These are phyloP conservation scores for Trichacis sp. DNA, from an alignment of 2,888 invertebrate species.

Conservation along the genomic window DNA sequence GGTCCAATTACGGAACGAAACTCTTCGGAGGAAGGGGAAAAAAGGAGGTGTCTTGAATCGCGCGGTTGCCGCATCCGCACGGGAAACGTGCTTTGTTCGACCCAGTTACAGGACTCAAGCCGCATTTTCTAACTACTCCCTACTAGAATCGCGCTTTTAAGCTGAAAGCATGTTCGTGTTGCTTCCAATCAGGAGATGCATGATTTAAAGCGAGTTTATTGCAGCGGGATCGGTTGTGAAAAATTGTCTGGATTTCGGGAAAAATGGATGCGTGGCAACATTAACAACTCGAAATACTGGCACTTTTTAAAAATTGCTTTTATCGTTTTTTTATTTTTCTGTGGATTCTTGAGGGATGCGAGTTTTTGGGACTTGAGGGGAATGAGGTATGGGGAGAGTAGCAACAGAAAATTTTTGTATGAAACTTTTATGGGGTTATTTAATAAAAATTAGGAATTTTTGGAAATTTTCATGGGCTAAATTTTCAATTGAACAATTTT, in stretches of 20 bases:
- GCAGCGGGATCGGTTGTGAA: slow-evolving; percentile 6
- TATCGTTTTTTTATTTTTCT: not conserved
- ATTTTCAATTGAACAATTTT: no score
- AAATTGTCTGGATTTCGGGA: not conserved
- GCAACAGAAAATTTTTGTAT: no score
- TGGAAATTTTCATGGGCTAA: no score
- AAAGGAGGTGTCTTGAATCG: slow-evolving; percentile 8
- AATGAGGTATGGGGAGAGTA: no score
- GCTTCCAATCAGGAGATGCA: slow-evolving; percentile 34
- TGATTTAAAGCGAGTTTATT: slow-evolving; percentile 39
- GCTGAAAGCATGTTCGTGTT: slow-evolving; percentile 64
- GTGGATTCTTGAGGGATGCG: no score
- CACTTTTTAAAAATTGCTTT: no score
- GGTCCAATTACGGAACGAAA: slow-evolving; percentile 25
- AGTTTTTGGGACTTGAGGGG: no score
- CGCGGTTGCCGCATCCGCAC: not conserved
- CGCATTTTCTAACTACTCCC: slow-evolving; percentile 22
- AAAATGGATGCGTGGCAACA: not conserved
- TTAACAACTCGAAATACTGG: no score
- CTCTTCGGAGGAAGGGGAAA: slow-evolving; percentile 1
- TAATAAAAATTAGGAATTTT: no score
- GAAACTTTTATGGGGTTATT: no score
- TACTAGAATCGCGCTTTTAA: slow-evolving; percentile 55
- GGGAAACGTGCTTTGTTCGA: slow-evolving; percentile 21
- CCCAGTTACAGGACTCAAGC: slow-evolving; percentile 25